Percentiles rank a stretch among this genome's conserved stretches.
phyloP scores from a whole-genome alignment of 2,113 vertebrate species.

The Corythaeola cristata region DNA sequence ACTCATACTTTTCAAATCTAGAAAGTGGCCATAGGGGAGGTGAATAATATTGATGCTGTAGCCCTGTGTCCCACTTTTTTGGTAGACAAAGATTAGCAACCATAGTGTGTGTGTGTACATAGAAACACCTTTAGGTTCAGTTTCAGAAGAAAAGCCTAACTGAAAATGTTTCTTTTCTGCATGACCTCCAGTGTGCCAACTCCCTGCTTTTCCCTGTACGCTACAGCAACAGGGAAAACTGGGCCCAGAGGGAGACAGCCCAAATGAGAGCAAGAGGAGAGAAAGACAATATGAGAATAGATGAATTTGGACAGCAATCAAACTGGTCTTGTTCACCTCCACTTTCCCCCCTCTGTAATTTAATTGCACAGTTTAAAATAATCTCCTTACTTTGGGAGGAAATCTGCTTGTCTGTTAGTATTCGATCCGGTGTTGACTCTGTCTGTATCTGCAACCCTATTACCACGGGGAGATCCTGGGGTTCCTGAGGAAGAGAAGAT shows the following conservation, averaged over 20 bases:
- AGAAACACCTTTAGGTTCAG: background rate
- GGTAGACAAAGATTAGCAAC: background rate
- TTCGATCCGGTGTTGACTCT: background rate
- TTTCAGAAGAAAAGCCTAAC: background rate
- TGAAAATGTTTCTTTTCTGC: background rate
- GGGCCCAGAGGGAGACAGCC: background rate
- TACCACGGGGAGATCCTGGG: background rate
- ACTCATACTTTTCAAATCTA: background rate
- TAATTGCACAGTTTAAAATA: constrained; percentile 11
- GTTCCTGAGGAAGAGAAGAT: background rate
- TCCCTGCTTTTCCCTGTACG: background rate
- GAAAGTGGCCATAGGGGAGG: background rate
- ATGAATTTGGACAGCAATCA: background rate
- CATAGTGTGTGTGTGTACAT: too few species aligned
- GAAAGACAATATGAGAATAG: background rate
- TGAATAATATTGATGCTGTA: background rate
- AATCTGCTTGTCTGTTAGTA: background rate
- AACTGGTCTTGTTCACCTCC: background rate
- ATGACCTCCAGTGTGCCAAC: background rate
- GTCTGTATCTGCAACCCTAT: background rate
- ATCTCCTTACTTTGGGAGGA: background rate
- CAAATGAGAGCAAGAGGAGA: background rate
- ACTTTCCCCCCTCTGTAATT: background rate
- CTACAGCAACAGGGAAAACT: background rate
- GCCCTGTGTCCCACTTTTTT: background rate